These are phyloP conservation scores for Archips xylosteana DNA, from an alignment of 2,888 invertebrate species.

Conservation along the genomic window DNA sequence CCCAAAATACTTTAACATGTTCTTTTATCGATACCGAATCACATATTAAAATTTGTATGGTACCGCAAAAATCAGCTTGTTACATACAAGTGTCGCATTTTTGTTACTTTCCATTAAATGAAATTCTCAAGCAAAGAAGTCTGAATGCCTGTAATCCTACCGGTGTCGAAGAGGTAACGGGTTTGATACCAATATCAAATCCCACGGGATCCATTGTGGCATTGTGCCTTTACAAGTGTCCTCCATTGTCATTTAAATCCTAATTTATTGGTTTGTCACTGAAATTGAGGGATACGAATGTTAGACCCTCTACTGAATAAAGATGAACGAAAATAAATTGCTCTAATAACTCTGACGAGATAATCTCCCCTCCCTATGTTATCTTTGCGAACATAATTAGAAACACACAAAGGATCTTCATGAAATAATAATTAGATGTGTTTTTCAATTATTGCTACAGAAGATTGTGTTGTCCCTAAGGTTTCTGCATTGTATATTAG, in stretches of 20 bases:
- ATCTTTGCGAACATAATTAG: conserved; percentile 33
- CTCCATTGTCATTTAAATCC: conserved; percentile 36
- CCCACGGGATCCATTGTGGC: conserved; percentile 25
- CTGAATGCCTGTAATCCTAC: neutral
- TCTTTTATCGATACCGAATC: too few species aligned
- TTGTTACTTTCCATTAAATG: neutral
- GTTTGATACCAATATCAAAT: conserved; percentile 32
- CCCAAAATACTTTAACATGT: too few species aligned
- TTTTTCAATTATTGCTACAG: conserved; percentile 31
- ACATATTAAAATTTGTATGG: too few species aligned
- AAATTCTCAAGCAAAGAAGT: neutral
- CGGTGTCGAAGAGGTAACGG: neutral
- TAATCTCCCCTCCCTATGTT: conserved; percentile 28
- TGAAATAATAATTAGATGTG: conserved; percentile 38
- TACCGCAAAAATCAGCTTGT: too few species aligned
- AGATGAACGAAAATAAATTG: conserved; percentile 37
- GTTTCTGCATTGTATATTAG: neutral
- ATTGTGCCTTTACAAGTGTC: conserved; percentile 26
- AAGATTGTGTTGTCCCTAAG: neutral
- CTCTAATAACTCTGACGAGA: conserved; percentile 35
- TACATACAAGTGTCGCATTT: too few species aligned
- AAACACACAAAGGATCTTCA: conserved; percentile 32
- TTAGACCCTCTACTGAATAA: conserved; percentile 18
- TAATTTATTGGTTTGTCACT: conserved; percentile 31
- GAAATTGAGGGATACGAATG: conserved; percentile 37